phyloP scores from a whole-genome alignment of 2,888 invertebrate species.

The Trichogramma evanescens region DNA sequence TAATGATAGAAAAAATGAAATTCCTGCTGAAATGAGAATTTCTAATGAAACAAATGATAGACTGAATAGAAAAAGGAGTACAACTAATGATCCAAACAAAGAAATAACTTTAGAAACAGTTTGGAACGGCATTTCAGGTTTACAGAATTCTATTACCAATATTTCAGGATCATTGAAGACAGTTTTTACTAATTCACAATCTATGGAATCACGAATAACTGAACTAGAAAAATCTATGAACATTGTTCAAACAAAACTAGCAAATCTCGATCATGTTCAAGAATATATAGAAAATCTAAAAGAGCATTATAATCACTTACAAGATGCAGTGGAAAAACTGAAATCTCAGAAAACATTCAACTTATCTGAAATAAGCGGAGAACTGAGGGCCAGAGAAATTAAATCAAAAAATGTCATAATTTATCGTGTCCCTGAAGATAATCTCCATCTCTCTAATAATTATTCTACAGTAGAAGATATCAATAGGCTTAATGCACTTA shows the following conservation, averaged over 20 bases:
- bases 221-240: constrained; percentile 12
- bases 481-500: constrained; percentile 15
- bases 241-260: constrained; percentile 10
- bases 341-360: background rate
- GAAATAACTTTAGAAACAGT: constrained; percentile 18
- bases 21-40: background rate
- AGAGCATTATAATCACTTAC: constrained; percentile 2
- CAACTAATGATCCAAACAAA: constrained; percentile 1
- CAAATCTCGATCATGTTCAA: constrained; percentile 16
- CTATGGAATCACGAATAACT: constrained; percentile 18
- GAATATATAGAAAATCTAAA: constrained; percentile 14
- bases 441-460: constrained; percentile 17
- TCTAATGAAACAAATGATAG: background rate
- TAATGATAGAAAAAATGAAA: background rate
- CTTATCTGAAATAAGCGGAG: constrained; percentile 8
- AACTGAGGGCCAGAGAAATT: constrained; percentile 13
- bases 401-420: constrained; percentile 17
- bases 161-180: constrained; percentile 15
- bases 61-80: too few species aligned
- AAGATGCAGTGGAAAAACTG: constrained; percentile 10
- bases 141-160: constrained; percentile 15
- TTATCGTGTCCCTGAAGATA: constrained; percentile 19
- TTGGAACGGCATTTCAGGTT: constrained; percentile 16
- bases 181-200: constrained; percentile 14
- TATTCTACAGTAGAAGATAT: constrained; percentile 20